Evolutionary conservation across 2,888 invertebrate species (phyloP), one percentile per base, ranked within the genome.

Genomic region (Pantelozetes paolii): DNA sequence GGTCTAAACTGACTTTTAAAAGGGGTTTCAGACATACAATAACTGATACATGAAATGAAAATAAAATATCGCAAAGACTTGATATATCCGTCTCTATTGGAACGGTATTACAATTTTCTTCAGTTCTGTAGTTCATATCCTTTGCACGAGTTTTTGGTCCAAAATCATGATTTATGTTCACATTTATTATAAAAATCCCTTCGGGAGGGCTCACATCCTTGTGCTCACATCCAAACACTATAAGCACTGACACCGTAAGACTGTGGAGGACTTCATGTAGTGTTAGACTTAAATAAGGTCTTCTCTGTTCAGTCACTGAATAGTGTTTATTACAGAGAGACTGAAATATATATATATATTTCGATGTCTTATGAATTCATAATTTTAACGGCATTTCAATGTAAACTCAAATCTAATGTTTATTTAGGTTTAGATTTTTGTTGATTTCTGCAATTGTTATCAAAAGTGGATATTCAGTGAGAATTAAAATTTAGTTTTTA

Each of bases 131-230:
- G 67, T 67, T 67, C 67, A 67, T 42, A 67, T 67, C 40, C 40
- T 42, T 42, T 67, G n/a, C 26, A 67, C 30, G 59, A 30, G 30
- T 40, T 67, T 36, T 20, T 42, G 13, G 40, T 26, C 20, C 8
- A 20, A 67, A 67, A 67, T 67, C 67, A 67, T 67, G 67, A 67
- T 67, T 67, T 67, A 67, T 67, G 42, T 40, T 36, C 15, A 67
- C 67, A 67, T 67, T 67, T 67, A 67, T 67, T 67, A 67, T 67
- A 67, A 67, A 67, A 67, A 67, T 67, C 67, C 67, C 67, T 40
- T 23, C 67, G 67, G 67, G 67, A 67, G 32, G 67, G 15, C n/a
- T 42, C 18, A 36, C 23, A 67, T 67, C 26, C 23, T 2, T 67
- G 67, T 42, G 15, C 30, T 67, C 42, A 6, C 5, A 28, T 54